Conservation (phyloP, 2,888 invertebrate species). For the Watsonalla cultraria region DNA sequence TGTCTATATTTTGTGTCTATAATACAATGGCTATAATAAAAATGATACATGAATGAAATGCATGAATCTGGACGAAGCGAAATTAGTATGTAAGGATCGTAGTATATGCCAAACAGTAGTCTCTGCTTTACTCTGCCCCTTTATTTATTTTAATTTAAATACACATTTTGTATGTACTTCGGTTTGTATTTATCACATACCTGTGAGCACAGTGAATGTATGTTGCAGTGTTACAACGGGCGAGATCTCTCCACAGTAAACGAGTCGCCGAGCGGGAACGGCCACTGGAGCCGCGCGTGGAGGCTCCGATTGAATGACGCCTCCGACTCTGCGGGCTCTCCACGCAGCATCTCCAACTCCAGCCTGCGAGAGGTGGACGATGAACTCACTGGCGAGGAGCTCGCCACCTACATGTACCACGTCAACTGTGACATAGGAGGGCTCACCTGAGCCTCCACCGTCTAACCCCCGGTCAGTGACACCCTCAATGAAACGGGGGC, state of each 20-base stretch:
- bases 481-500: constrained; percentile 9
- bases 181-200: too few relatives aligned
- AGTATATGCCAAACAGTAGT: too few relatives aligned
- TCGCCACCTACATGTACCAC: constrained; percentile 84
- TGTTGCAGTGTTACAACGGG: constrained; percentile 54
- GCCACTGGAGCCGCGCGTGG: constrained; percentile 56
- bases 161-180: too few relatives aligned
- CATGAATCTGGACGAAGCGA: too few relatives aligned
- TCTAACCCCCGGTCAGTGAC: constrained; percentile 28
- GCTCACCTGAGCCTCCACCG: constrained; percentile 63
- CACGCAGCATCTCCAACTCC: constrained; percentile 84
- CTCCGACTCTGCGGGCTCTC: constrained; percentile 67
- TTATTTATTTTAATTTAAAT: too few relatives aligned
- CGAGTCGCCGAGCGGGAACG: constrained; percentile 56
- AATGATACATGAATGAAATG: too few relatives aligned
- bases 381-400: constrained; percentile 82
- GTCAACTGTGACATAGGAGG: constrained; percentile 75
- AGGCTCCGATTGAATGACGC: constrained; percentile 41
- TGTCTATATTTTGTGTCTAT: too few relatives aligned
- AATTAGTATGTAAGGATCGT: too few relatives aligned
- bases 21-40: too few relatives aligned
- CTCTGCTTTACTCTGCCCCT: too few relatives aligned
- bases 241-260: constrained; percentile 55
- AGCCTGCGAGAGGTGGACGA: constrained; percentile 86
- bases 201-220: constrained; percentile 2